Evolutionary conservation across 2,797 vertebrate genomes (phyloP), one percentile per base, ranked within the genome.

Genomic region (Neopelma chrysocephalum): DNA sequence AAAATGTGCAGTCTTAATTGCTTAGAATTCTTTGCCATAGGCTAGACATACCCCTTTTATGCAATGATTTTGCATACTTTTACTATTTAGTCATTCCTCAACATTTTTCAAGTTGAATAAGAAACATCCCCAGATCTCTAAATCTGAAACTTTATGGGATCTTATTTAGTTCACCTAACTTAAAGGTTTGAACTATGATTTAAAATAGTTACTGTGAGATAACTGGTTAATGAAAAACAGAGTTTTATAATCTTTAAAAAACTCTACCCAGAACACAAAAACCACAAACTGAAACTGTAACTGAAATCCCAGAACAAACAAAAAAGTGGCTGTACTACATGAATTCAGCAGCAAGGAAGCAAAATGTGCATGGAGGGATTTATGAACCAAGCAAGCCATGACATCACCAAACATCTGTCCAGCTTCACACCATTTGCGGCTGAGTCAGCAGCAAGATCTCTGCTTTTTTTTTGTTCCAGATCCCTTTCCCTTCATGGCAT

Each of bases 181-280:
- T 81, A 61, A 78, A 90, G 27, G 58, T n/a, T 26, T 92, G 73
- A 92, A 66, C 73, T 85, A 47, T 25, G n/a, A 82, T 58, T 93
- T 90, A 19, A 79, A 83, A 82, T 48, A 61, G 43, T 10, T 66
- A 15, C 23, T 86, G 34, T 25, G 43, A 94, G 82, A 89, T 78
- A 84, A 89, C 38, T 53, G 77, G 78, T 84, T 94, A 93, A 94
- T 85, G 81, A 87, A 92, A 94, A 93, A 87, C 65, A 10, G 82
- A 85, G 40, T 71, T 94, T 82, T 89, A 94, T 0, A 0, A 64
- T 38, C 68, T 83, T 76, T 54, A 43, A 82, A 84, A 51, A 73
- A 68, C 32, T 50, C 53, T 91, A 31, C 25, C 22, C 56, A 82
- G 78, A 92, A 89, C 23, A 91, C 40, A 85, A 89, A 91, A 23